phyloP scores from a whole-genome alignment of 2,888 invertebrate species.

The Apodemia mormo region DNA sequence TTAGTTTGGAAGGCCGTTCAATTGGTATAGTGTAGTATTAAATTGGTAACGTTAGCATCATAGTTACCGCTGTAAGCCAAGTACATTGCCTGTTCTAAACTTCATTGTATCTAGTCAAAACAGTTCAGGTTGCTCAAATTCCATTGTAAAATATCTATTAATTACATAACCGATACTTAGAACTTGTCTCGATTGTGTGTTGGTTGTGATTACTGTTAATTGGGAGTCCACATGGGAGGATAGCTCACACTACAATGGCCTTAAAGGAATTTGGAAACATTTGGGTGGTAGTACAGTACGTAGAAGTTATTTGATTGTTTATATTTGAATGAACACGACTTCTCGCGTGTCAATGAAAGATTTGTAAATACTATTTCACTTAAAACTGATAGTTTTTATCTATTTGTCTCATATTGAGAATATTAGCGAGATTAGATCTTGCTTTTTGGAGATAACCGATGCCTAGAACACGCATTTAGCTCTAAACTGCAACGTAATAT shows the following conservation, averaged over 20 bases:
- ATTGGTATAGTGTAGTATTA: neutral
- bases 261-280: neutral
- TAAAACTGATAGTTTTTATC: neutral
- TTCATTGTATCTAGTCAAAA: constrained; percentile 10
- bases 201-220: constrained; percentile 10
- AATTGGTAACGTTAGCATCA: neutral
- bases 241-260: neutral
- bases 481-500: neutral
- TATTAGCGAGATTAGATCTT: constrained; percentile 6
- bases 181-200: constrained; percentile 5
- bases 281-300: neutral
- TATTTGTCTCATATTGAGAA: constrained; percentile 13
- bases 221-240: neutral
- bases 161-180: constrained; percentile 4
- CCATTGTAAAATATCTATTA: neutral
- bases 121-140: constrained; percentile 8
- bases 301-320: neutral
- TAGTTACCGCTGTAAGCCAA: neutral
- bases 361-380: constrained; percentile 1
- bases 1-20: too few relatives aligned
- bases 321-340: neutral
- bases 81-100: neutral
- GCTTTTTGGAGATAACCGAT: constrained; percentile 8
- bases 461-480: neutral
- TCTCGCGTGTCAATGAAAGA: neutral